phyloP scores from a whole-genome alignment of 2,113 vertebrate species.

The Orcinus orca region DNA sequence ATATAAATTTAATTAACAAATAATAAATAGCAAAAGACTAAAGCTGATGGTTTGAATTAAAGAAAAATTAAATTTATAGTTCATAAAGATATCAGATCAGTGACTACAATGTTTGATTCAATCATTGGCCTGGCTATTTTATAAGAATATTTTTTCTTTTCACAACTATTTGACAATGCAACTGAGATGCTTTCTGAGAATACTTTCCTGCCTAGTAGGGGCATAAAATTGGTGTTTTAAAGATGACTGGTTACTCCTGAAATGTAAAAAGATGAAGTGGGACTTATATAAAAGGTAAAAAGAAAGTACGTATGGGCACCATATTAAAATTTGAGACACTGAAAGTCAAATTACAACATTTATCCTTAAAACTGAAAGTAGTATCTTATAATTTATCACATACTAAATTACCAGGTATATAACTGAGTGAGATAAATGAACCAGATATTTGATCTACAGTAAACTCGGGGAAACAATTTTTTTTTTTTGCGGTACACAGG shows the following conservation, averaged over 20 bases:
- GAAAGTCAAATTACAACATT: constrained; percentile 8
- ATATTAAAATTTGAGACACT: neutral
- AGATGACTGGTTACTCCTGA: neutral
- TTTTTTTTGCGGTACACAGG: neutral
- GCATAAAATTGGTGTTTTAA: neutral
- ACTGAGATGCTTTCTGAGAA: neutral
- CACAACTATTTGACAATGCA: neutral
- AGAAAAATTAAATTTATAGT: neutral
- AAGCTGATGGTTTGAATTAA: neutral
- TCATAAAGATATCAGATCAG: neutral
- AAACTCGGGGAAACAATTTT: neutral
- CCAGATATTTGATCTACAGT: neutral
- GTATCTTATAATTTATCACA: constrained; percentile 9
- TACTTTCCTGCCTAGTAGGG: neutral
- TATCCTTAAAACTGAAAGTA: constrained; percentile 14
- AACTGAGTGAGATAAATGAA: constrained; percentile 5
- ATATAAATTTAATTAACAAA: constrained; percentile 29
- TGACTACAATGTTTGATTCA: neutral
- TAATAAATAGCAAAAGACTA: constrained; percentile 11
- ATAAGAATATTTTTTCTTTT: neutral
- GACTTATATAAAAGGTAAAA: constrained; percentile 16
- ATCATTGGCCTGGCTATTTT: neutral
- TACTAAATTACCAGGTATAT: neutral
- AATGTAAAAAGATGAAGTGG: constrained; percentile 4
- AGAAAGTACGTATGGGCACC: neutral